phyloP scores from a whole-genome alignment of 2,888 invertebrate genomes.

The Actias luna region DNA sequence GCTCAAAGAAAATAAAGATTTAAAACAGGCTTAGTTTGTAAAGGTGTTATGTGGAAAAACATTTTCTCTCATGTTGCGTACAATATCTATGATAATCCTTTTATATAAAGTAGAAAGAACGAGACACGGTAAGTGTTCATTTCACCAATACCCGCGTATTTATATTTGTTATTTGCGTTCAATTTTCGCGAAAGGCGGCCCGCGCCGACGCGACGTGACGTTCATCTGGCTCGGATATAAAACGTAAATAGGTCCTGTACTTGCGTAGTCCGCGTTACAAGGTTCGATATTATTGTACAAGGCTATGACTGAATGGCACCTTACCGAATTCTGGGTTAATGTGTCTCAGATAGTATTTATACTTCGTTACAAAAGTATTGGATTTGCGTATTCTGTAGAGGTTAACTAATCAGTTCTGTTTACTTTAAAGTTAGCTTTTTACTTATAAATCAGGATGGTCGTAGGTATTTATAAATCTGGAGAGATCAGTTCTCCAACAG shows the following conservation, averaged over 20 bases:
- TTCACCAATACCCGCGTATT: not conserved
- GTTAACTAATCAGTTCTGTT: too few species aligned
- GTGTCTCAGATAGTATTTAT: not conserved
- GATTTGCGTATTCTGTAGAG: not conserved
- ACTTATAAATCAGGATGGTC: too few species aligned
- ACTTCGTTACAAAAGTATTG: not conserved
- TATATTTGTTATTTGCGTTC: constrained; percentile 40
- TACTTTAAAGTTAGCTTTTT: too few species aligned
- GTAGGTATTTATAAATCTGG: too few species aligned
- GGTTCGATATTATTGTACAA: constrained; percentile 28
- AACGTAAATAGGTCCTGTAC: constrained; percentile 55
- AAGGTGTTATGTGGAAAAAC: too few species aligned
- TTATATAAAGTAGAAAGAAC: not conserved
- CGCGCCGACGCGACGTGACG: constrained; percentile 8
- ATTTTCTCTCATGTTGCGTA: too few species aligned
- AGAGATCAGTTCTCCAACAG: too few species aligned
- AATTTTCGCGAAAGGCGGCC: constrained; percentile 39
- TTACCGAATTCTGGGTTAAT: constrained; percentile 30
- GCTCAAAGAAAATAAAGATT: too few species aligned
- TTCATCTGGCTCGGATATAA: constrained; percentile 25
- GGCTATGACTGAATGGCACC: constrained; percentile 27
- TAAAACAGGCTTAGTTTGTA: too few species aligned
- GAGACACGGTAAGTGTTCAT: not conserved
- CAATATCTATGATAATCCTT: too few species aligned
- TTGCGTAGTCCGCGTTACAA: constrained; percentile 33